These are phyloP conservation scores for Drosophila orosa DNA, from an alignment of 1,140 invertebrate species.

Conservation along the genomic window DNA sequence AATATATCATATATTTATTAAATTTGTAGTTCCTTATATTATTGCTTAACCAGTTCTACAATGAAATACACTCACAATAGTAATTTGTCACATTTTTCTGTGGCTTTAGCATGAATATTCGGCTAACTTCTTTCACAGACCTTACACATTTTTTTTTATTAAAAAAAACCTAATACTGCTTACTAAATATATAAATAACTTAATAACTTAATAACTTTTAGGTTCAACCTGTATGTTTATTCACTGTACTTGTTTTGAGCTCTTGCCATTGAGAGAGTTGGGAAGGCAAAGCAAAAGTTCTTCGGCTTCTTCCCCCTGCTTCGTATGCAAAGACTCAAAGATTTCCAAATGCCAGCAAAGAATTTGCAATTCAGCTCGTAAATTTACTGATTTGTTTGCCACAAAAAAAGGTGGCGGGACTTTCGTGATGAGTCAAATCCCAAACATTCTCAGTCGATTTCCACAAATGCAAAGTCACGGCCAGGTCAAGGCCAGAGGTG, in stretches of 20 bases:
- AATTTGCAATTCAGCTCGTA: slow-evolving; percentile 72
- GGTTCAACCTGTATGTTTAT: no score
- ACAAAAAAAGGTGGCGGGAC: slow-evolving; percentile 58
- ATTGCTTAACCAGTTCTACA: no score
- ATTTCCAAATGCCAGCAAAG: slow-evolving; percentile 21
- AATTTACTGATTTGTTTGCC: slow-evolving; percentile 59
- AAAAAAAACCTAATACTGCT: no score
- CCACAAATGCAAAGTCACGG: slow-evolving; percentile 58
- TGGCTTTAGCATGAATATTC: neutral
- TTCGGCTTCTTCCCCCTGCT: slow-evolving; percentile 21
- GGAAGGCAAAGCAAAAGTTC: slow-evolving; percentile 13
- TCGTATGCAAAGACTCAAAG: slow-evolving; percentile 23
- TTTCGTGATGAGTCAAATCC: slow-evolving; percentile 42
- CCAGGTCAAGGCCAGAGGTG: slow-evolving; percentile 60
- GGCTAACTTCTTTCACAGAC: no score
- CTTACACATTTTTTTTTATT: no score
- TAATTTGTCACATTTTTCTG: no score
- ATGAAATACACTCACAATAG: no score
- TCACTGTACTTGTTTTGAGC: slow-evolving; percentile 2
- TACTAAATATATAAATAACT: no score
- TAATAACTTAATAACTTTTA: no score
- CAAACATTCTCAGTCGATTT: slow-evolving; percentile 22
- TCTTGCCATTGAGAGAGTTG: slow-evolving; percentile 10
- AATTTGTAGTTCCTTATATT: no score
- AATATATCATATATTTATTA: neutral